Evolutionary conservation across 2,797 vertebrate genomes (phyloP).

Genomic region (Melanitta fusca): DNA sequence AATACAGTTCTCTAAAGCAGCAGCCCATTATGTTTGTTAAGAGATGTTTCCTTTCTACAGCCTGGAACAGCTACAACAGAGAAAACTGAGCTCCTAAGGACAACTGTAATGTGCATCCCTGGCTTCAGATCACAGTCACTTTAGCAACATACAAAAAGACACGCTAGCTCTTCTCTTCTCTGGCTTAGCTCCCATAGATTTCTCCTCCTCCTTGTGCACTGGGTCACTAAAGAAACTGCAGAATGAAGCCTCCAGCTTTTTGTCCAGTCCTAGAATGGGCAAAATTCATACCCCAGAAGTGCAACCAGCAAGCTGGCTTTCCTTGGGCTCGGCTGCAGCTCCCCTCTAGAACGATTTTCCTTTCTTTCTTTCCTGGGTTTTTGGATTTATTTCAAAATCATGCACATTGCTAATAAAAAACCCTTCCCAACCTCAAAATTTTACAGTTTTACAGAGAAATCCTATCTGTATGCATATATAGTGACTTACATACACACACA

Average conservation of each 20-base stretch:
- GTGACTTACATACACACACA: background rate
- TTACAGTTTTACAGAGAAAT: background rate
- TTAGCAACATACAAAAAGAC: background rate
- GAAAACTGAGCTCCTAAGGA: background rate
- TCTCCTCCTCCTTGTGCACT: background rate
- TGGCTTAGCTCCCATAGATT: background rate
- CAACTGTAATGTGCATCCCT: background rate
- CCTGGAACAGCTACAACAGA: background rate
- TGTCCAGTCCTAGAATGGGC: background rate
- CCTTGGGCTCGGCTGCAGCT: background rate
- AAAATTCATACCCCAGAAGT: background rate
- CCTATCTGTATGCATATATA: accelerated
- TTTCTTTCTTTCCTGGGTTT: background rate
- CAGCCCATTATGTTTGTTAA: background rate
- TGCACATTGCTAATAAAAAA: accelerated
- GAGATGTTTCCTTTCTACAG: background rate
- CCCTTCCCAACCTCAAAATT: background rate
- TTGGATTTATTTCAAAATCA: background rate
- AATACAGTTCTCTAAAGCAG: background rate
- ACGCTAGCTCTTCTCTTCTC: background rate
- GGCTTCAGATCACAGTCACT: background rate
- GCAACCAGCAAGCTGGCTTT: background rate
- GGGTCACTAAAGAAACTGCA: background rate
- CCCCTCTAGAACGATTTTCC: accelerated
- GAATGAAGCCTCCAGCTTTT: background rate